These are phyloP conservation scores for Onychostruthus taczanowskii DNA, from an alignment of 2,113 vertebrate species.

Conservation along the genomic window DNA sequence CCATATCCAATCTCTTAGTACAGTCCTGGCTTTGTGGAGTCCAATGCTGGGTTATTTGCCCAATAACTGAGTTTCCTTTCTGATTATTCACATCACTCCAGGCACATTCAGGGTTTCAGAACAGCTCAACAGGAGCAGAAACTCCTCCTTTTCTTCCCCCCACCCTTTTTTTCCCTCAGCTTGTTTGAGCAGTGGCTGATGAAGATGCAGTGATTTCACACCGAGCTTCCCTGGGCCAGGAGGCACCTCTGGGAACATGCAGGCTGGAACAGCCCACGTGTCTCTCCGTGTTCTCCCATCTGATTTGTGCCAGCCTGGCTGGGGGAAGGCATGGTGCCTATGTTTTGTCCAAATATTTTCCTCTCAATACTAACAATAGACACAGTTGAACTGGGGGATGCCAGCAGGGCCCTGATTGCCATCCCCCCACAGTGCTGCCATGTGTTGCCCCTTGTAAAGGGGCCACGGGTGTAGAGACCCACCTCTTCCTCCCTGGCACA, in stretches of 20 bases:
- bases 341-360: background rate
- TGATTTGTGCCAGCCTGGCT: background rate
- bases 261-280: background rate
- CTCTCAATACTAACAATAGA: background rate
- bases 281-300: rapidly evolving
- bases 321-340: background rate
- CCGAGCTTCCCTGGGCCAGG: background rate
- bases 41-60: slow-evolving; percentile 23
- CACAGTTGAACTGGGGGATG: background rate
- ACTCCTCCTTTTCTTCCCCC: background rate
- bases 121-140: background rate
- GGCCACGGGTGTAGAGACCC: rapidly evolving
- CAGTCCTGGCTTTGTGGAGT: slow-evolving; percentile 56
- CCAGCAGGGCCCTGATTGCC: background rate
- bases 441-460: background rate
- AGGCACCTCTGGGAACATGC: background rate
- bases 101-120: slow-evolving; percentile 44
- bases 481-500: background rate
- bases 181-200: background rate
- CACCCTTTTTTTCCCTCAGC: rapidly evolving
- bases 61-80: slow-evolving; percentile 59
- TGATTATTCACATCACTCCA: slow-evolving; percentile 57
- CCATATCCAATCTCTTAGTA: slow-evolving; percentile 68
- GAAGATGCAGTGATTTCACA: slow-evolving; percentile 1
- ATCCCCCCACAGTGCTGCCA: background rate